Base-by-base conservation (phyloP, 2,113 vertebrate genomes). In the Anguilla rostrata region DNA sequence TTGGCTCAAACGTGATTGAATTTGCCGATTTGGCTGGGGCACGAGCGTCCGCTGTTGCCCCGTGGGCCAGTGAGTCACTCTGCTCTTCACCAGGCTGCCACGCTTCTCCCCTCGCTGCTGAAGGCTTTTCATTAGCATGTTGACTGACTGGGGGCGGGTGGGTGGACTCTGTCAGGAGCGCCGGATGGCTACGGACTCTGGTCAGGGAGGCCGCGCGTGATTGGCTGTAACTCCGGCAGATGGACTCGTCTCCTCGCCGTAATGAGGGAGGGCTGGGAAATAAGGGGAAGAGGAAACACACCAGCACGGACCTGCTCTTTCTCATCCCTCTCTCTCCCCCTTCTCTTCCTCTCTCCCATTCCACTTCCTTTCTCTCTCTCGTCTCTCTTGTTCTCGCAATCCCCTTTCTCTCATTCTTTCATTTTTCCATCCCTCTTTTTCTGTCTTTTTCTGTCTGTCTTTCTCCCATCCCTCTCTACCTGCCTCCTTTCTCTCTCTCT, bases 1-100 rank as follows among this genome's bases (percentile, higher is more conserved):
- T 83, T 83, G 43, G n/a, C n/a, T 83, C 41, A 83, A 81, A 81
- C 81, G 14, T 83, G 26, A 83, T 56, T 83, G 43, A 83, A 39
- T 49, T 56, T 56, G 16, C 46, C 15, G 39, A 40, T 40, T 39
- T 12, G 39, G 39, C 43, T 1, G 18, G 14, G 39, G 49, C 43
- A 11, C 34, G 46, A 53, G 41, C 46, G n/a, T 18, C 49, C 26
- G 22, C 41, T 83, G 16, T 49, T 82, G 15, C 40, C 79, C 81
- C 9, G 8, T n/a, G 2, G 20, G 81, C 78, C 34, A 82, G 18
- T 82, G 81, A 46, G 18, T 43, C 81, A 82, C 22, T 7, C 15
- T 49, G 14, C 63, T 60, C 53, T 83, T 16, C 20, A 46, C n/a
- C 49, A 80, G 39, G 12, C 16, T 41, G 78, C 39, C 46, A 40